phyloP scores from a whole-genome alignment of 2,113 vertebrate genomes.

The Lasiurus borealis region DNA sequence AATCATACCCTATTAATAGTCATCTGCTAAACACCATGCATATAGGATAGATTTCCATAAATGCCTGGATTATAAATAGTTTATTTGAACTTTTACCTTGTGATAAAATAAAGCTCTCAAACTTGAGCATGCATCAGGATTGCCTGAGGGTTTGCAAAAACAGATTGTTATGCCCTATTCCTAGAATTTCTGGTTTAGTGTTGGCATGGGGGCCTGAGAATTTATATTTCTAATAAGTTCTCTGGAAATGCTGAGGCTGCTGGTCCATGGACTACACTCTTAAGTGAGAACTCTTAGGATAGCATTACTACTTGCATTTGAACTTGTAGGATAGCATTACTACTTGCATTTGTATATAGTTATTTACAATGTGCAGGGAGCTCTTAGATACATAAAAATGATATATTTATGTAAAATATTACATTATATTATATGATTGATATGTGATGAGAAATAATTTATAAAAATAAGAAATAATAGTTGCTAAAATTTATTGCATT shows the following conservation, averaged over 20 bases:
- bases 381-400: not conserved
- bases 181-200: not conserved
- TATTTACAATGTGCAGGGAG: not conserved
- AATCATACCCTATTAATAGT: not conserved
- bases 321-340: too few relatives aligned
- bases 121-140: not conserved
- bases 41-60: not conserved
- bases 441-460: not conserved
- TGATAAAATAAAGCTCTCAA: slow-evolving; percentile 38
- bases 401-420: not conserved
- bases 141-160: not conserved
- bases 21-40: not conserved
- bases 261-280: not conserved
- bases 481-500: not conserved
- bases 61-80: not conserved
- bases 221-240: not conserved
- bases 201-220: not conserved
- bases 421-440: not conserved
- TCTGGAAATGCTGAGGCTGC: not conserved
- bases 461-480: not conserved
- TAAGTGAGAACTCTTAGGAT: not conserved
- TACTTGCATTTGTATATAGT: not conserved
- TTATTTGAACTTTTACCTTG: slow-evolving; percentile 28
- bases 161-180: not conserved
- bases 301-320: not conserved